Percentiles rank a stretch among this genome's conserved stretches.
Conservation (phyloP, 2,888 invertebrate genomes). For the Diadegma fenestrale region DNA sequence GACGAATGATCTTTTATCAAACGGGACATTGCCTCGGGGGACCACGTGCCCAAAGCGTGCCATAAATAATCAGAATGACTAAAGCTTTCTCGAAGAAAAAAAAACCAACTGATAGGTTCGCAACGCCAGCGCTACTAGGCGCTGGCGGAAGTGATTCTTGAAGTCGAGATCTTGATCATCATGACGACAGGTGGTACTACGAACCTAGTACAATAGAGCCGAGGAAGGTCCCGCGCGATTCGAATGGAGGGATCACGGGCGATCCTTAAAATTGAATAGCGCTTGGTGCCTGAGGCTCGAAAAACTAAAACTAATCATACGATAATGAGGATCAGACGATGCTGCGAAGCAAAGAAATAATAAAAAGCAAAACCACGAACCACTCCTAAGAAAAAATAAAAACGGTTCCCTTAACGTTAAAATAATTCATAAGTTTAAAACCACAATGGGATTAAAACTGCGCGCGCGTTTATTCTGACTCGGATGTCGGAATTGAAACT, state of each 20-base stretch:
- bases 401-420: conserved; percentile 81
- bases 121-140: conserved; percentile 46
- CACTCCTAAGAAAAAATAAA: conserved; percentile 71
- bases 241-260: conserved; percentile 62
- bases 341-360: conserved; percentile 32
- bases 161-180: conserved; percentile 29
- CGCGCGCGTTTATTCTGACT: conserved; percentile 44
- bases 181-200: conserved; percentile 76
- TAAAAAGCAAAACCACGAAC: conserved; percentile 65
- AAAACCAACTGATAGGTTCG: conserved; percentile 26
- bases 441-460: conserved; percentile 63
- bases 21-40: conserved; percentile 70
- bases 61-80: conserved; percentile 75
- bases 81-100: conserved; percentile 58
- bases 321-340: conserved; percentile 42
- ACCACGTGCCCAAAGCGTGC: conserved; percentile 80
- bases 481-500: conserved; percentile 68
- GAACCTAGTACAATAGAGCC: conserved; percentile 79
- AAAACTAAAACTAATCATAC: conserved; percentile 72
- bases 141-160: background rate
- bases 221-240: conserved; percentile 56
- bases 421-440: conserved; percentile 63
- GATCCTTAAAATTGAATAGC: conserved; percentile 55
- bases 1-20: conserved; percentile 44
- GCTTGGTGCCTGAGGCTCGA: conserved; percentile 74